Conservation (phyloP, 2,797 vertebrate species). For the Helostoma temminkii region DNA sequence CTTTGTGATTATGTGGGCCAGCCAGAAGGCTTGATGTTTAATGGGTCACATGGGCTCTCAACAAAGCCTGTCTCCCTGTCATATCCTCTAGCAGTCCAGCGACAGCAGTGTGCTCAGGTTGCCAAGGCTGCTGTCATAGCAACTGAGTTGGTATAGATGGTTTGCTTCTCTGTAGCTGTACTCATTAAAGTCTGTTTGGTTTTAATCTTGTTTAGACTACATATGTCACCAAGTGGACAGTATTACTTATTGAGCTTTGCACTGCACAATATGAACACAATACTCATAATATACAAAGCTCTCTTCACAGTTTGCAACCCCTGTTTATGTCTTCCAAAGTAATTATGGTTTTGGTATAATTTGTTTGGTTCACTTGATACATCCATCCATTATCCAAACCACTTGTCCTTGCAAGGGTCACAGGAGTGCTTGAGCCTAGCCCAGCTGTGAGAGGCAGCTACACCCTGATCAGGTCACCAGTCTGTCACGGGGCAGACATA, state of each 20-base stretch:
- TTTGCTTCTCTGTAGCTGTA: slow-evolving; percentile 26
- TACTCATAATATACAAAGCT: background rate
- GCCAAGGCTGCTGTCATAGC: slow-evolving; percentile 65
- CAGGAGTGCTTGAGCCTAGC: too few relatives aligned
- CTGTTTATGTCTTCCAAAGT: background rate
- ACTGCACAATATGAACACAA: background rate
- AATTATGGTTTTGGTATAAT: background rate
- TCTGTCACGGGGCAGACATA: too few relatives aligned
- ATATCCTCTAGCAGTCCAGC: slow-evolving; percentile 47
- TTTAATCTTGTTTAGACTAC: slow-evolving; percentile 63
- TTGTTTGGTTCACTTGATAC: background rate
- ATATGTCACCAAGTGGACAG: slow-evolving; percentile 14
- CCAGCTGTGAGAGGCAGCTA: too few relatives aligned
- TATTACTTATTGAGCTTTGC: background rate
- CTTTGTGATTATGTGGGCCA: slow-evolving; percentile 45
- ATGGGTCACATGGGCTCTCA: slow-evolving; percentile 54
- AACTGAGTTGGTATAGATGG: slow-evolving; percentile 55
- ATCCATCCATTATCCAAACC: too few relatives aligned
- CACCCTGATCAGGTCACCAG: too few relatives aligned
- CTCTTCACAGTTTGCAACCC: background rate
- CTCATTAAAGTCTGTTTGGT: slow-evolving; percentile 33
- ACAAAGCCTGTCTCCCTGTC: slow-evolving; percentile 69
- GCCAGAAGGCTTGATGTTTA: slow-evolving; percentile 31
- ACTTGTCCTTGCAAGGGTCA: too few relatives aligned
- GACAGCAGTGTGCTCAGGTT: slow-evolving; percentile 67